Base-by-base conservation (phyloP, 1,140 invertebrate species). In the Polyergus mexicanus region DNA sequence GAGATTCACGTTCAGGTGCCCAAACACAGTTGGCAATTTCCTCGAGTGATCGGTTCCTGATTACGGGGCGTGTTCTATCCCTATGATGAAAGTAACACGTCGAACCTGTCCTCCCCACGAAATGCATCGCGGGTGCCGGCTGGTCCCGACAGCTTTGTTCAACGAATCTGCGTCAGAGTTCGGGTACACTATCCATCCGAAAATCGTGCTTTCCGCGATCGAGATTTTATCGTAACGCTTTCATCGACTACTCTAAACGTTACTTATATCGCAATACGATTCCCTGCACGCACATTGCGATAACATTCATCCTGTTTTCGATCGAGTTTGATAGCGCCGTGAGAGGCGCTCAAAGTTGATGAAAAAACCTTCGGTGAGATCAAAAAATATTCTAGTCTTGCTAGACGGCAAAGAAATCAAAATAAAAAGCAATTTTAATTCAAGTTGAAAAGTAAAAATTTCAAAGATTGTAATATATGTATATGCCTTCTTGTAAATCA, bases 31-130 rank as follows among this genome's bases (percentile, higher is more conserved):
- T 87, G 87, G 86, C 89, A 91, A 92, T 92, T 91, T 90, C 87
- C 86, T 87, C 75, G 86, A 89, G 83, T 87, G 85, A 92, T 92
- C 88, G 91, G 92, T 93, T 90, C 89, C 89, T 91, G 91, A 92
- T 92, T 92, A 87, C 76, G 51, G 81, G 89, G 86, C 78, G 86
- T 90, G 86, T 81, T 78, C 44, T 54, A 16, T 25, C 25, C 22
- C 47, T 44, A 28, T 16, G n/a, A 35, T 16, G 74, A 76, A 80
- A 85, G 72, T 68, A 76, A 80, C 44, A 35, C 38, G 62, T 80
- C 75, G 44, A 66, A 16, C 47, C 47, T 77, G 44, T 38, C 47
- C 35, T 22, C 32, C 38, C n/a, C 32, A 11, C 44, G 56, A 51
- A 28, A 19, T 22, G 56, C 44, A 63, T 54, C 44, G 60, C 58